phyloP scores from a whole-genome alignment of 2,113 vertebrate species.

The Zosterops lateralis region DNA sequence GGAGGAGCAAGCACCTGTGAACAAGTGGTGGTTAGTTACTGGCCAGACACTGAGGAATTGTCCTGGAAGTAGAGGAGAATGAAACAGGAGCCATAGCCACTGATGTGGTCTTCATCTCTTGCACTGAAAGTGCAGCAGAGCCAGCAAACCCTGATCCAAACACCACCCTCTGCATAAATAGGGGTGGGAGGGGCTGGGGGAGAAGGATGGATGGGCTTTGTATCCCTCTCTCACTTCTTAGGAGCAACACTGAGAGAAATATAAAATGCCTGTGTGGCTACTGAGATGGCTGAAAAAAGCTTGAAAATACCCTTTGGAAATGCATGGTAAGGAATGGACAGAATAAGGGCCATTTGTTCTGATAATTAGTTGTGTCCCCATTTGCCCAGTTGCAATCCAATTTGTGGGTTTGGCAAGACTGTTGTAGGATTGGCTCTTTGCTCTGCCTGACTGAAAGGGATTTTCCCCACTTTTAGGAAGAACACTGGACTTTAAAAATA shows the following conservation, averaged over 20 bases:
- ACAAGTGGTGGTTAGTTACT: not conserved
- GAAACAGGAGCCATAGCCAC: not conserved
- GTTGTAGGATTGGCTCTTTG: not conserved
- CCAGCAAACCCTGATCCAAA: not conserved
- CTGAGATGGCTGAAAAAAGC: not conserved
- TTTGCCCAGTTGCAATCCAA: not conserved
- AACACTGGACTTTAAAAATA: not conserved
- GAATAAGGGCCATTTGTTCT: constrained; percentile 2
- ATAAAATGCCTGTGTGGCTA: not conserved
- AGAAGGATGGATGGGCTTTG: accelerated
- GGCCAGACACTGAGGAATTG: not conserved
- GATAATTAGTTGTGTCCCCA: not conserved
- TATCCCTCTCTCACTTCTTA: not conserved
- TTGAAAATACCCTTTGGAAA: not conserved
- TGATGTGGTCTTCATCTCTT: not conserved
- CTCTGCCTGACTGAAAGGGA: not conserved
- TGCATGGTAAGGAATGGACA: not conserved
- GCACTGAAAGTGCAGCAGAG: not conserved
- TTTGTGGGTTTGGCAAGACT: not conserved
- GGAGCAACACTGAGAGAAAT: not conserved
- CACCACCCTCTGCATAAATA: accelerated
- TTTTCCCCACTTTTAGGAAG: not conserved
- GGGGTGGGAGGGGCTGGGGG: accelerated
- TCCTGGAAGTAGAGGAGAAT: not conserved
- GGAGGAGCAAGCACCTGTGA: not conserved